phyloP scores from a whole-genome alignment of 2,888 invertebrate genomes.

The Philereme vetulata region DNA sequence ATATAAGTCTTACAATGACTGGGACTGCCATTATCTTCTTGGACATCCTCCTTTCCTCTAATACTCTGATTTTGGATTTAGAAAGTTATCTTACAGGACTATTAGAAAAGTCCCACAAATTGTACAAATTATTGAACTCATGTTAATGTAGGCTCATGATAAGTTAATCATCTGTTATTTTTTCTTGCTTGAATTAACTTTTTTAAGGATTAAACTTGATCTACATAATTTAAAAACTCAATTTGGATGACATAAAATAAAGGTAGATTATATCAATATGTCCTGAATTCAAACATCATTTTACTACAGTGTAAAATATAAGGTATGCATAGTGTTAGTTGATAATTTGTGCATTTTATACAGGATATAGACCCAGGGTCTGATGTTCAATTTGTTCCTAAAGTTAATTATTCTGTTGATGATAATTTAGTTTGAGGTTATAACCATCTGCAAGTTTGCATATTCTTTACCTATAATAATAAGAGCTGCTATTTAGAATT shows the following conservation, averaged over 20 bases:
- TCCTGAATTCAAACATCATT: too few species aligned
- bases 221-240: too few species aligned
- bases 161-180: not conserved
- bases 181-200: not conserved
- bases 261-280: too few species aligned
- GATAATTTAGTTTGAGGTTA: conserved; percentile 25
- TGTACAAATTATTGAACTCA: not conserved
- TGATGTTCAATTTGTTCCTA: not conserved
- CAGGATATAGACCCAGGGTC: too few species aligned
- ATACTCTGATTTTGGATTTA: not conserved
- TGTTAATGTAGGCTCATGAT: not conserved
- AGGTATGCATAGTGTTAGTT: too few species aligned
- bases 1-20: too few species aligned
- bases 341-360: too few species aligned
- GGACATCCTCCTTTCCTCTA: too few species aligned
- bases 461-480: conserved; percentile 21
- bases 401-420: not conserved
- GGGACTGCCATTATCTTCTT: too few species aligned
- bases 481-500: conserved; percentile 27
- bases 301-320: too few species aligned
- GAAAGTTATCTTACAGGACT: not conserved
- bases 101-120: not conserved
- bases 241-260: too few species aligned
- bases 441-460: conserved; percentile 28
- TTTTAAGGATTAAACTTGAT: not conserved